Base-by-base conservation (phyloP, 1,140 invertebrate species). In the Globodera rostochiensis region DNA sequence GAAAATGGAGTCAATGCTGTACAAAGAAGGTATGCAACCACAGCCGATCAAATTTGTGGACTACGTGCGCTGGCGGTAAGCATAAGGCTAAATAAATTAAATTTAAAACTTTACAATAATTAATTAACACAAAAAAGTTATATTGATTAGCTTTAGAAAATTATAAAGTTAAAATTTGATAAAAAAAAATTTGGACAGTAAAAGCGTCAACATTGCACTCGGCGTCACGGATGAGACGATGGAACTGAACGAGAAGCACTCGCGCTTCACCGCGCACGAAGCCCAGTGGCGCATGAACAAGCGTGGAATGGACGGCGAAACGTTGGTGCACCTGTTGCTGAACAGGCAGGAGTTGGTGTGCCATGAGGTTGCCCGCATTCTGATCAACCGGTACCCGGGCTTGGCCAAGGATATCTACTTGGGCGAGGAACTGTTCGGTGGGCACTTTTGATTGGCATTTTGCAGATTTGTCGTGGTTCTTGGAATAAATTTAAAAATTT, bases 261-360 rank as follows among this genome's bases (percentile, higher is more conserved):
- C 85, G 80, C 64, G 87, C 79, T 86, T 91, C 86, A 70, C 90
- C 81, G 82, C 89, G 83, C 95, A 96, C 90, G 94, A 95, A 81
- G 95, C 95, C 0, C 97, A 96, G 88, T 99, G 97, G 97, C 95
- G 97, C 90, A 95, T 98, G 93, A 94, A 96, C 85, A 95, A 96
- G 89, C 92, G 96, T 57, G 96, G 96, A 0, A 95, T 95, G 0
- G 91, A 98, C 0, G 97, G 97, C 0, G 97, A 99, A 91, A 96
- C 94, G 5, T 90, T 98, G 6, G 92, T 98, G 6, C 97, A 99
- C 88, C 93, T 99, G 0, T 92, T 97, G 9, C 96, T 98, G 82
- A 96, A 98, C 79, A 95, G 95, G 88, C 95, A 98, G 90, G 96
- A 95, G 0, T 94, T 94, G 88, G 79, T 81, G 92, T 93, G 36